Evolutionary conservation across 2,113 vertebrate species (phyloP).

Genomic region (Passer domesticus): DNA sequence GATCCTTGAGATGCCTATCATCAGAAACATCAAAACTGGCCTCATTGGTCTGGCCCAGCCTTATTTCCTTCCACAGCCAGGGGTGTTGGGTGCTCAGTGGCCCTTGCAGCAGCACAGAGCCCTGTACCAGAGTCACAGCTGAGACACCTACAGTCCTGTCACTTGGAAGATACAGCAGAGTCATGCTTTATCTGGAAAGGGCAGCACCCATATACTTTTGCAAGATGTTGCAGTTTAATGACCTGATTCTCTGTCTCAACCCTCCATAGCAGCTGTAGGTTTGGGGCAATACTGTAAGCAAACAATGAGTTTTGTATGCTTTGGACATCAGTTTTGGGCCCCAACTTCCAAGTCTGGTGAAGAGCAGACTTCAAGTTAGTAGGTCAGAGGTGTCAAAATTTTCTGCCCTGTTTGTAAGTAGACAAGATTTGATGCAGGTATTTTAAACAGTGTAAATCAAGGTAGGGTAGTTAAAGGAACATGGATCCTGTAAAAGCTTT

Average conservation of each 20-base stretch:
- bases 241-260: not conserved
- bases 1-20: rapidly evolving
- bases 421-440: not conserved
- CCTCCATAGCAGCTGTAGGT: not conserved
- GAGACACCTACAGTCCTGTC: rapidly evolving
- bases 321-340: not conserved
- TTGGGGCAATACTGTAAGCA: not conserved
- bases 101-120: not conserved
- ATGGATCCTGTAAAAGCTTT: not conserved
- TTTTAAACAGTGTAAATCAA: not conserved
- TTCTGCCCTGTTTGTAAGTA: not conserved
- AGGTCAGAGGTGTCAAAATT: not conserved
- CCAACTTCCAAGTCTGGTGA: not conserved
- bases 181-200: not conserved
- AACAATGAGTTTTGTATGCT: not conserved
- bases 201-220: not conserved
- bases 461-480: not conserved
- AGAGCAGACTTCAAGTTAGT: not conserved
- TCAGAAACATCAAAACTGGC: not conserved
- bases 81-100: not conserved
- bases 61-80: not conserved
- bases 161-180: not conserved
- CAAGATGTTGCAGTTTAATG: not conserved
- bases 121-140: not conserved
- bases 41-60: not conserved